Evolutionary conservation across 2,888 invertebrate species (phyloP), one percentile per base, ranked within the genome.

Genomic region (Macaria notata): DNA sequence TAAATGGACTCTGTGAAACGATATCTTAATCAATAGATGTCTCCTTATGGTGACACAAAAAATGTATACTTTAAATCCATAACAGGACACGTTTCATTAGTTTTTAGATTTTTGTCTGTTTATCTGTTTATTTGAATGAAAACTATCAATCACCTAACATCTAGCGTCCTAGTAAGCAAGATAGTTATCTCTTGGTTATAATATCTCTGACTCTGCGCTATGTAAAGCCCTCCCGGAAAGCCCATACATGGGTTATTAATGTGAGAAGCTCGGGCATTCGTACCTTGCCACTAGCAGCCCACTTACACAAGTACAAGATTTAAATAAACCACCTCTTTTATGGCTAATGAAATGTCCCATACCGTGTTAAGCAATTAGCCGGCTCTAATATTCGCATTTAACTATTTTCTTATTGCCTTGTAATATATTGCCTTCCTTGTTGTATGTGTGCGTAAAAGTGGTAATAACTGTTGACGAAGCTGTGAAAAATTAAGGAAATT

Each of bases 201-300:
- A 19, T 19, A 19, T 19, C 19, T 19, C 19, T 19, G 19, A 19
- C 19, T 19, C 19, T 19, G 56, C 59, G 61, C 59, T 61, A 62
- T 62, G 66, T 56, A 54, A 63, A 63, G 62, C 63, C 58, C 59
- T 56, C 58, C 59, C 63, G 61, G 62, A 61, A 61, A 56, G 41
- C 41, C 64, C 65, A 67, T 65, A 65, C 62, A 67, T 63, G 61
- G 66, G 62, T 62, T 67, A 63, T 67, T 62, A 62, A 65, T 63
- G 65, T 61, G 65, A 63, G 60, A 62, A 62, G 62, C 57, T 63
- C 62, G 59, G 52, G 56, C 62, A 63, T 63, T 62, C 61, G 56
- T 48, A 57, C 49, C 46, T 49, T 51, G 47, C 46, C 52, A 46
- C 47, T 58, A 57, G 36, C 55, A 59, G 57, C 56, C 38, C 9